Percentiles rank a stretch among this genome's conserved stretches.
phyloP scores from a whole-genome alignment of 2,797 vertebrate species.

The Phrynocephalus vlangalii region DNA sequence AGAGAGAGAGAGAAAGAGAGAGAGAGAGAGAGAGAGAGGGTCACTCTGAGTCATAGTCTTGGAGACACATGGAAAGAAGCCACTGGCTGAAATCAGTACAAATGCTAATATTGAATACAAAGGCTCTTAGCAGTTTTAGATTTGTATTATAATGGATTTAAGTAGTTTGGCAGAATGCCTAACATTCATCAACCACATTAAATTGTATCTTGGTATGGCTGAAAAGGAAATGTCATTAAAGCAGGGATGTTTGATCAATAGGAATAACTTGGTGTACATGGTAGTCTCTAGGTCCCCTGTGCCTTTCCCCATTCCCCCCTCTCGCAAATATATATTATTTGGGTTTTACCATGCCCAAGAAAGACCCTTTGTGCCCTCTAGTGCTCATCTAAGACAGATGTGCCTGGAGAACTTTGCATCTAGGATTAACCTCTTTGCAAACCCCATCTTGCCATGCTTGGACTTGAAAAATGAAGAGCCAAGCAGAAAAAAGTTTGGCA shows the following conservation, averaged over 20 bases:
- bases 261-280: neutral
- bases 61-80: neutral
- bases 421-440: too few species aligned
- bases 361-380: too few species aligned
- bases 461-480: too few species aligned
- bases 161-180: slow-evolving; percentile 20
- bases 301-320: neutral
- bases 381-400: too few species aligned
- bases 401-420: too few species aligned
- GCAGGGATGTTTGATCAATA: too few species aligned
- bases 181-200: slow-evolving; percentile 16
- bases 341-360: neutral
- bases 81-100: neutral
- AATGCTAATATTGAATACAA: neutral
- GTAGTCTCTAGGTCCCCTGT: neutral
- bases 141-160: slow-evolving; percentile 13
- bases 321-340: neutral
- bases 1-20: too few species aligned
- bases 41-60: neutral
- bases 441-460: too few species aligned
- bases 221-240: neutral
- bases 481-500: too few species aligned
- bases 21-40: neutral
- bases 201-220: neutral
- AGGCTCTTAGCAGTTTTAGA: slow-evolving; percentile 18